Conservation (phyloP, 2,113 vertebrate species). For the Chaenocephalus aceratus region DNA sequence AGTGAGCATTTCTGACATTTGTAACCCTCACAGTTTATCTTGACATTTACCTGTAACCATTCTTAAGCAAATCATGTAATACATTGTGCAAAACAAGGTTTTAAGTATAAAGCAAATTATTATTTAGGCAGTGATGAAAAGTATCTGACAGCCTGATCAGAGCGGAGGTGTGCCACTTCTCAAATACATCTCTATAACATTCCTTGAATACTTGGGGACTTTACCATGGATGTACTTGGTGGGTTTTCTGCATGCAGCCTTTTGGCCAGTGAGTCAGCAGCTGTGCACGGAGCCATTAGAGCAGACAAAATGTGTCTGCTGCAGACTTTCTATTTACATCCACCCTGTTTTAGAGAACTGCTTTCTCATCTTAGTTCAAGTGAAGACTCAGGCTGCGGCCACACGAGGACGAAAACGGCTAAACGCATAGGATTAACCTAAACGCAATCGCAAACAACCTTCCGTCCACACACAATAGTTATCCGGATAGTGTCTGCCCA, state of each 20-base stretch:
- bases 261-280: conserved; percentile 68
- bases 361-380: conserved; percentile 26
- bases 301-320: conserved; percentile 55
- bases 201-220: conserved; percentile 21
- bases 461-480: too few relatives aligned
- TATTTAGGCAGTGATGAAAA: neutral
- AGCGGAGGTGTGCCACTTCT: neutral
- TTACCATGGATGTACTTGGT: conserved; percentile 7
- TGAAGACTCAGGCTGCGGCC: too few relatives aligned
- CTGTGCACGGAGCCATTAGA: conserved; percentile 49
- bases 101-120: neutral
- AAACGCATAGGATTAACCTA: too few relatives aligned
- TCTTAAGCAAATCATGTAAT: neutral
- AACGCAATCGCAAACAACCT: too few relatives aligned
- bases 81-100: neutral
- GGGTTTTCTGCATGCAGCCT: conserved; percentile 23
- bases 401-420: too few relatives aligned
- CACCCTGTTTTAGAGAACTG: conserved; percentile 26
- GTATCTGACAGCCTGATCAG: neutral
- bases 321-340: conserved; percentile 64
- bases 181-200: conserved; percentile 10
- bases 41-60: neutral
- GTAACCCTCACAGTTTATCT: neutral
- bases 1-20: conserved; percentile 8
- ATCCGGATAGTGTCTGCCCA: too few relatives aligned